A percentile compares a stretch with the other conserved stretches of the same genome.
phyloP scores from a whole-genome alignment of 1,140 invertebrate genomes.

The Cydia fagiglandana region DNA sequence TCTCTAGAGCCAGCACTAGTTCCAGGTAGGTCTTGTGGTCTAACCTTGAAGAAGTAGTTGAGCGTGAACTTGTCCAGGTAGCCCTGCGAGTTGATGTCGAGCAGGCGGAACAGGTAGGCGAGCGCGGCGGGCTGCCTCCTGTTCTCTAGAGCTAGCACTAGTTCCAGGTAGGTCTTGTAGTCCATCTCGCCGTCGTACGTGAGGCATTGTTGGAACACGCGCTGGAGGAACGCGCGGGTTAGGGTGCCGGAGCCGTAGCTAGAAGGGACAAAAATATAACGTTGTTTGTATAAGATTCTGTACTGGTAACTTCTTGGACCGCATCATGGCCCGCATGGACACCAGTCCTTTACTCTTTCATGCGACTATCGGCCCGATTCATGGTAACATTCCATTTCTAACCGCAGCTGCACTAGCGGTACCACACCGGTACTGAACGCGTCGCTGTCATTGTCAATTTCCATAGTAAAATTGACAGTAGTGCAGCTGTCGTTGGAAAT shows the following conservation, averaged over 20 bases:
- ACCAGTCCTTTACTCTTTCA: too few relatives aligned
- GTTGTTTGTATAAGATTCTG: too few relatives aligned
- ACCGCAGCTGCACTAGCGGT: too few relatives aligned
- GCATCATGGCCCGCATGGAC: too few relatives aligned
- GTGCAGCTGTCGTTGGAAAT: too few relatives aligned
- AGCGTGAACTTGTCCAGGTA: constrained; percentile 94
- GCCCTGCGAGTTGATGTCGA: constrained; percentile 94
- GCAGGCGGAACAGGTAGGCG: constrained; percentile 94
- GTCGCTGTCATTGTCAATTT: too few relatives aligned
- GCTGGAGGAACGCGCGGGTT: constrained; percentile 94
- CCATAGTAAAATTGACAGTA: too few relatives aligned
- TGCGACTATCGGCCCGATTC: too few relatives aligned
- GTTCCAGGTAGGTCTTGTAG: constrained; percentile 97
- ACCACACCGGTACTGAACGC: too few relatives aligned
- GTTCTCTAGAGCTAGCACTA: constrained; percentile 96
- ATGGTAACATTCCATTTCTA: too few relatives aligned
- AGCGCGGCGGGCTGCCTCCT: constrained; percentile 93
- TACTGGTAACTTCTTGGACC: too few relatives aligned
- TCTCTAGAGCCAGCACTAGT: constrained; percentile 95
- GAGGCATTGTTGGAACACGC: constrained; percentile 96
- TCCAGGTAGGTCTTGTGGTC: constrained; percentile 98
- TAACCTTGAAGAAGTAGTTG: constrained; percentile 94
- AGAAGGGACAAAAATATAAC: not conserved
- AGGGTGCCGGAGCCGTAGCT: constrained; percentile 95
- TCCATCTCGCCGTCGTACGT: constrained; percentile 99